Percentiles rank a stretch among this genome's conserved stretches.
These are phyloP conservation scores for Huso huso DNA, from an alignment of 2,797 vertebrate species.

Conservation along the genomic window DNA sequence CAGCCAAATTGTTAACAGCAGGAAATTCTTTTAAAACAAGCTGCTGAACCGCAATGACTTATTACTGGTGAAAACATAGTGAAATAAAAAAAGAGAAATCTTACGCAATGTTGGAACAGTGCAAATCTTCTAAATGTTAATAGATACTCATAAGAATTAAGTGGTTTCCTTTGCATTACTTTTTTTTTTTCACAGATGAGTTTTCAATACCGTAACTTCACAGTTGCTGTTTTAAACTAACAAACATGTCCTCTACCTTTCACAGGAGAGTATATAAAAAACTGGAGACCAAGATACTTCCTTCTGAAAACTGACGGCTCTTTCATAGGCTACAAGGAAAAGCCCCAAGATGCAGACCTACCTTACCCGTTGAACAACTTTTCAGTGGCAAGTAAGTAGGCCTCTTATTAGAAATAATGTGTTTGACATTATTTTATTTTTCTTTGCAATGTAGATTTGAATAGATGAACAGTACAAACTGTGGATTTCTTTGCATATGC, in stretches of 20 bases:
- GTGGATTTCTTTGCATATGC: no score
- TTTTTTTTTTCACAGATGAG: constrained; percentile 24
- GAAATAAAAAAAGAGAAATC: no score
- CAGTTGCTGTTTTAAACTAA: constrained; percentile 49
- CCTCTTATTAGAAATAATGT: no score
- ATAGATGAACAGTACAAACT: no score
- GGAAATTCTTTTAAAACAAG: background rate
- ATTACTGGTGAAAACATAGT: no score
- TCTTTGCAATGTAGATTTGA: no score
- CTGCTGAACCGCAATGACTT: background rate
- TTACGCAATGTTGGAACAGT: no score
- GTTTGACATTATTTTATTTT: no score
- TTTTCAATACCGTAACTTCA: constrained; percentile 35
- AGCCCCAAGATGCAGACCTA: constrained; percentile 93
- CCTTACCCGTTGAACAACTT: constrained; percentile 97
- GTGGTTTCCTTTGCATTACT: no score
- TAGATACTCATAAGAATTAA: no score
- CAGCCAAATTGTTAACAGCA: background rate
- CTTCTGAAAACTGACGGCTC: constrained; percentile 95
- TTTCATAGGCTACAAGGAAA: constrained; percentile 97
- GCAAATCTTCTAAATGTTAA: no score
- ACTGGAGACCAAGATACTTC: constrained; percentile 95
- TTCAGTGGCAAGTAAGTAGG: constrained; percentile 93
- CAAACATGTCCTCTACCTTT: constrained; percentile 46
- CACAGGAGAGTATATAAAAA: constrained; percentile 96